Conservation (phyloP, 2,797 vertebrate species). For the Oryzias dopingdopingensis region DNA sequence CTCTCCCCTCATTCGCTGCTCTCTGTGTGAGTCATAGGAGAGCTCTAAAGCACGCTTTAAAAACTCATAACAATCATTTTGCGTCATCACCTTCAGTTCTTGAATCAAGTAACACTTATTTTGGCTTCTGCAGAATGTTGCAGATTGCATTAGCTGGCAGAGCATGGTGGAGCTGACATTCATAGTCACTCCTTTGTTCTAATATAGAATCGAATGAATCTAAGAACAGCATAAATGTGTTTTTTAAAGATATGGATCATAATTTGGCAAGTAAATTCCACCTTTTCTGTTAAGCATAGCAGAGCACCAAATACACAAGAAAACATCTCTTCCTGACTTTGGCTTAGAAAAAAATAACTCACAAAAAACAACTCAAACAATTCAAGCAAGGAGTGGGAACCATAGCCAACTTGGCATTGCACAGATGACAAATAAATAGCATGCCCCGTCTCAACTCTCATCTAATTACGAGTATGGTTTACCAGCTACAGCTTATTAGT, state of each 20-base stretch:
- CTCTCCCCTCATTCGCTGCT: background rate
- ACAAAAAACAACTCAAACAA: slow-evolving; percentile 38
- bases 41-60: slow-evolving; percentile 9
- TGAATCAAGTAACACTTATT: slow-evolving; percentile 2
- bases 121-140: slow-evolving; percentile 5
- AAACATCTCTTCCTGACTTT: slow-evolving; percentile 37
- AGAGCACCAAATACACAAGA: slow-evolving; percentile 27
- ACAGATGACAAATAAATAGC: slow-evolving; percentile 67
- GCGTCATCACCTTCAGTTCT: slow-evolving; percentile 4
- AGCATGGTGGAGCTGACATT: background rate
- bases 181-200: background rate
- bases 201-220: background rate
- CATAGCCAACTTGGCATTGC: slow-evolving; percentile 50
- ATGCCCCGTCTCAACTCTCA: slow-evolving; percentile 58
- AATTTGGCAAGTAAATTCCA: slow-evolving; percentile 18
- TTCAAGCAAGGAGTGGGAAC: slow-evolving; percentile 62
- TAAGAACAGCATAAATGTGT: background rate
- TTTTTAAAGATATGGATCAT: slow-evolving; percentile 1
- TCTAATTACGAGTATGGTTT: slow-evolving; percentile 73
- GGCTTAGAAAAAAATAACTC: slow-evolving; percentile 21
- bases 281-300: slow-evolving; percentile 6
- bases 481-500: slow-evolving; percentile 69
- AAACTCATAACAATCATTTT: slow-evolving; percentile 5
- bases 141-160: slow-evolving; percentile 2
- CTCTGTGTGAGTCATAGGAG: background rate